A percentile compares a stretch with the other conserved stretches of the same genome.
These are phyloP conservation scores for Ashinkailepas kermadecensis DNA, from an alignment of 2,888 invertebrate genomes.

Conservation along the genomic window DNA sequence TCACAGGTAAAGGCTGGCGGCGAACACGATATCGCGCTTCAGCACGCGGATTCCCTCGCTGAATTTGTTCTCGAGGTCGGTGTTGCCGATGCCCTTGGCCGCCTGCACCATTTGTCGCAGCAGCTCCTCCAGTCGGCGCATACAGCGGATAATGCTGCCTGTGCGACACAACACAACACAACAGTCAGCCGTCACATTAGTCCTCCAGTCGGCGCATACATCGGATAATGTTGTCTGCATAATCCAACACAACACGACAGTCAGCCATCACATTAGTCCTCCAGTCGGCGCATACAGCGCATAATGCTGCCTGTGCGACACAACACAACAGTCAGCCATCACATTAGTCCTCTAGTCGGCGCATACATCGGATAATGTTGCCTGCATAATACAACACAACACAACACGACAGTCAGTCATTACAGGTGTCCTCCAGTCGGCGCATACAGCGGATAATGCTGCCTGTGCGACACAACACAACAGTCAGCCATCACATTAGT, in stretches of 20 bases:
- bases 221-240: too few relatives aligned
- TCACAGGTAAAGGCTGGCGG: conserved; percentile 88
- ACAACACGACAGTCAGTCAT: too few relatives aligned
- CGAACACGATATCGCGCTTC: conserved; percentile 99
- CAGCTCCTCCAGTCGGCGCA: conserved; percentile 93
- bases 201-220: too few relatives aligned
- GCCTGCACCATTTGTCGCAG: conserved; percentile 92
- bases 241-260: too few relatives aligned
- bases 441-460: conserved; percentile 88
- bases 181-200: not conserved
- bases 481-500: not conserved
- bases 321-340: not conserved
- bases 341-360: too few relatives aligned
- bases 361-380: too few relatives aligned
- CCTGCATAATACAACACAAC: too few relatives aligned
- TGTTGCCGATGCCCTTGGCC: conserved; percentile 92
- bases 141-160: conserved; percentile 79
- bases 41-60: conserved; percentile 81
- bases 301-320: conserved; percentile 60
- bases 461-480: conserved; percentile 44
- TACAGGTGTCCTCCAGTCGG: conserved; percentile 92
- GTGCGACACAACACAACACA: conserved; percentile 31
- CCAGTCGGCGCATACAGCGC: conserved; percentile 88
- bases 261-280: too few relatives aligned
- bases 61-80: conserved; percentile 91